Base-by-base conservation (phyloP, 2,888 invertebrate species). In the Melolontha melolontha region DNA sequence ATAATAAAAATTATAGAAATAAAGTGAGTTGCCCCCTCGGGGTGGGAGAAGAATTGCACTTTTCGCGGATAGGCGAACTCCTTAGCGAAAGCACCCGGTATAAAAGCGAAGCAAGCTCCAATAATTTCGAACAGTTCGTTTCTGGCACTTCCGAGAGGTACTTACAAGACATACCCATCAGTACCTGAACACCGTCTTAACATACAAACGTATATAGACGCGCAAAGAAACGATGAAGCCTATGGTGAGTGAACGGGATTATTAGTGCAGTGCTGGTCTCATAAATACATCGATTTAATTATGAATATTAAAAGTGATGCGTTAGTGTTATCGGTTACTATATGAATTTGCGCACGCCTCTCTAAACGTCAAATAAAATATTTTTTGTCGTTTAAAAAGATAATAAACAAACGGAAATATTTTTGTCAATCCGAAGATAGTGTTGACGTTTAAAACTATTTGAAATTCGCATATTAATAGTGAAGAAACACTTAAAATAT, bases 41-140 rank as follows among this genome's bases (percentile, higher is more conserved):
- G 59, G 59, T 59, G 59, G 59, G 59, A 59, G 59, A 59, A 59
- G 59, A 59, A 59, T 59, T 59, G 59, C 47, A 44, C 59, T 47
- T 59, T 47, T 59, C 59, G 59, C 59, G 59, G 44, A 59, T 47
- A 47, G 47, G 44, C 54, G 57, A 44, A 27, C 49, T 50, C 34
- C 39, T 8, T 40, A 42, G 64, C 64, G 64, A 64, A 64, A 64
- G 64, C 51, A 52, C 51, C 64, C 50, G 52, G 52, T 64, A 64
- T 64, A 64, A 64, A 64, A 64, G 52, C 52, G 29, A 27, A 49
- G 42, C 64, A 64, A 64, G 52, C 52, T 64, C 52, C 51, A 64
- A 64, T 64, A 52, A 64, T 51, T 52, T 64, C 64, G 51, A 64
- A 42, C 64, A 64, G 64, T 64, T 14, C 29, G 44, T 59, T 59